Conservation (phyloP, 1,140 invertebrate species). For the Bombus pyrosoma region DNA sequence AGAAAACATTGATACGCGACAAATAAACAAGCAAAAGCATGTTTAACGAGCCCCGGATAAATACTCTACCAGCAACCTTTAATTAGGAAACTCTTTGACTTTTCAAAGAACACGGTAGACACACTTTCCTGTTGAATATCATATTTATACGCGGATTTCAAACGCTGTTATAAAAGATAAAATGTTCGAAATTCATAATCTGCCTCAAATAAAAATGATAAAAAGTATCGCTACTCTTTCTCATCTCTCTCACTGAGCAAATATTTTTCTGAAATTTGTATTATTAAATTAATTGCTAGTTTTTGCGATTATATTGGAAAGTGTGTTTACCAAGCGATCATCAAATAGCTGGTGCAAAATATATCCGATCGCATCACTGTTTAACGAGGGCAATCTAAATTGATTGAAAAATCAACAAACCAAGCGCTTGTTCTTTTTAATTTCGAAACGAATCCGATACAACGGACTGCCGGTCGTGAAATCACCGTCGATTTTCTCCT, state of each 20-base stretch:
- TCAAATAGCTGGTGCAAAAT: neutral
- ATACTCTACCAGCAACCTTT: neutral
- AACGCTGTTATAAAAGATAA: neutral
- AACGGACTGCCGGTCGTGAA: conserved; percentile 30
- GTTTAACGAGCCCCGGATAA: neutral
- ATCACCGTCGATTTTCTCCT: conserved; percentile 42
- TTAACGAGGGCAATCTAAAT: neutral
- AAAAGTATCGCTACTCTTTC: neutral
- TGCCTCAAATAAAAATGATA: neutral
- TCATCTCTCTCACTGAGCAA: neutral
- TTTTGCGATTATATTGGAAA: neutral
- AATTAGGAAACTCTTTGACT: conserved; percentile 6
- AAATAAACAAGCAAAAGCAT: neutral
- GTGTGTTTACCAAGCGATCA: neutral
- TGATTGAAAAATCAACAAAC: too few species aligned
- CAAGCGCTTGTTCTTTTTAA: neutral
- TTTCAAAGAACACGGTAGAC: neutral
- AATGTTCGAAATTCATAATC: neutral
- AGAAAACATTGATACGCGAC: conserved; percentile 1
- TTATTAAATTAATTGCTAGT: too few species aligned
- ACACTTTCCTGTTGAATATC: neutral
- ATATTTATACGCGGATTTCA: neutral
- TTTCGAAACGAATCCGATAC: conserved; percentile 35
- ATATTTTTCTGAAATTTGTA: neutral
- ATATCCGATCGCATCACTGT: neutral